Conservation (phyloP, 2,113 vertebrate species). For the Oreotrochilus melanogaster region DNA sequence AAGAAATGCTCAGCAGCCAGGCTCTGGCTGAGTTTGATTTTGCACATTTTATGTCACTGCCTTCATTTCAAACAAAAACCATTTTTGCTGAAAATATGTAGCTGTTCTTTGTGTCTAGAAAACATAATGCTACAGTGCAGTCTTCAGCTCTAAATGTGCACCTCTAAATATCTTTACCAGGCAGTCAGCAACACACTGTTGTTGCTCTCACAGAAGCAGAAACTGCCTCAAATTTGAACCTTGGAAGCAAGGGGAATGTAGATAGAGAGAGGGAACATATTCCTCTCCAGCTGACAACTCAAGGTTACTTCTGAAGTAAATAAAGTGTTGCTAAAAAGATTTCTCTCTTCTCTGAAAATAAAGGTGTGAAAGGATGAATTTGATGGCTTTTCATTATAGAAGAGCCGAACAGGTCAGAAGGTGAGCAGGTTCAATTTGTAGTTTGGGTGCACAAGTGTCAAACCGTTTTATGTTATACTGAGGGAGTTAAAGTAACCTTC, state of each 20-base stretch:
- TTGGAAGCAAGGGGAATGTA: conserved; percentile 18
- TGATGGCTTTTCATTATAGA: conserved; percentile 35
- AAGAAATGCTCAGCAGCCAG: background rate
- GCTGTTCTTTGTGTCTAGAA: background rate
- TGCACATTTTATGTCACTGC: background rate
- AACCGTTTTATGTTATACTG: background rate
- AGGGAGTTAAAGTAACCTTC: background rate
- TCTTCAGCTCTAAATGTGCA: background rate
- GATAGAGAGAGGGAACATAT: background rate
- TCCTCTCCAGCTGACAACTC: conserved; percentile 41
- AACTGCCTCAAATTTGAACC: background rate
- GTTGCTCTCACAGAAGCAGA: background rate
- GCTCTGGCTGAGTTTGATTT: background rate
- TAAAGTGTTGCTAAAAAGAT: conserved; percentile 12
- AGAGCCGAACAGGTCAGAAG: conserved; percentile 13
- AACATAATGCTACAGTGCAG: background rate
- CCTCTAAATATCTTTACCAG: conserved; percentile 17
- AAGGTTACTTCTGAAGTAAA: conserved; percentile 61
- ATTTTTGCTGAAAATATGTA: background rate
- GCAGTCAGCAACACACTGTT: background rate
- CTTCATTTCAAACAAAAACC: background rate
- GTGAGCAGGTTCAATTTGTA: conserved; percentile 45
- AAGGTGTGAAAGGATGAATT: conserved; percentile 11
- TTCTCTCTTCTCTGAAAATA: conserved; percentile 34
- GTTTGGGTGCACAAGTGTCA: rapidly evolving